These are phyloP conservation scores for Nautilus pompilius DNA, from an alignment of 1,140 invertebrate species.

Conservation along the genomic window DNA sequence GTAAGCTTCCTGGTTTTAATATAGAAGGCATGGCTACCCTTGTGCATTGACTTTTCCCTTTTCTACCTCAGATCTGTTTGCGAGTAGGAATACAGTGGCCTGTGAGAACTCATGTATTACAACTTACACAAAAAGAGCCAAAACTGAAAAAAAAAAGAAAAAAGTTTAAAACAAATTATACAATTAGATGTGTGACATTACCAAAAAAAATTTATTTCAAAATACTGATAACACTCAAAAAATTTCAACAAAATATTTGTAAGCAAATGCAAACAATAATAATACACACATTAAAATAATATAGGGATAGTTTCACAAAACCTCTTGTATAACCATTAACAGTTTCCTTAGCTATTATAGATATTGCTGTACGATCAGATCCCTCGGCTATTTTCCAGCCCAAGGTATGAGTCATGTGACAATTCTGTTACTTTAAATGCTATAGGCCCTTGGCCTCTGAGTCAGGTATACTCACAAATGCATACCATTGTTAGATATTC, in stretches of 20 bases:
- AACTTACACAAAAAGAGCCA: not conserved
- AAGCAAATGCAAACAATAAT: not conserved
- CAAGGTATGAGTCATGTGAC: too few relatives aligned
- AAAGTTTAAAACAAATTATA: not conserved
- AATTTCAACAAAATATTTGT: not conserved
- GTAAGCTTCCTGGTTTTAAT: constrained; percentile 40
- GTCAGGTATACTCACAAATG: too few relatives aligned
- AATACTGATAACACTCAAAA: not conserved
- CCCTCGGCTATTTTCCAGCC: too few relatives aligned
- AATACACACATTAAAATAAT: not conserved
- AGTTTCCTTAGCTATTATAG: too few relatives aligned
- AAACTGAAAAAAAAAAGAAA: not conserved
- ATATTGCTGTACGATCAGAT: too few relatives aligned
- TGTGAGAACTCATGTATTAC: not conserved
- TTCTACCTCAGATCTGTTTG: not conserved
- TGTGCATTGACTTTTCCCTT: not conserved
- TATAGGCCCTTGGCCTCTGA: too few relatives aligned
- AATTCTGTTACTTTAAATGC: too few relatives aligned
- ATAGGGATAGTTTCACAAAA: too few relatives aligned
- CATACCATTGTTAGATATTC: too few relatives aligned
- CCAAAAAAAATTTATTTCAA: not conserved
- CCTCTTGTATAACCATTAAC: too few relatives aligned
- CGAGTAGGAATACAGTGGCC: not conserved
- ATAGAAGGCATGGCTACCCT: constrained; percentile 30
- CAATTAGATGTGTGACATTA: not conserved